Conservation (phyloP, 2,797 vertebrate species). For the Xerus rutilus region DNA sequence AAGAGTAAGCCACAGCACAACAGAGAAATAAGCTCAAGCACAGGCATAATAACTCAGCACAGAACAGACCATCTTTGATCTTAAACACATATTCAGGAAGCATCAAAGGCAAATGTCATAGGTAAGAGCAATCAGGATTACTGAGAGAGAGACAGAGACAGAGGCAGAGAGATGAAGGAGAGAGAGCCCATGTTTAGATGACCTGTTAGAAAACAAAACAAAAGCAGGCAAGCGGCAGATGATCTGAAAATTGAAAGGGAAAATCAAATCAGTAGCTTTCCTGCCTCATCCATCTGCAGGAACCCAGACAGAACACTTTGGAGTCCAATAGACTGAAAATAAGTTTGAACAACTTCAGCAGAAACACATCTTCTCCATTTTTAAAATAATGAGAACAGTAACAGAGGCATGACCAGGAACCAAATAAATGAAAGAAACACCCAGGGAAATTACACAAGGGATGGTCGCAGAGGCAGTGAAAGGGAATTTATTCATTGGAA, state of each 20-base stretch:
- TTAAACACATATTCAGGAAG: neutral
- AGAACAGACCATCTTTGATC: neutral
- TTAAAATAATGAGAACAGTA: slow-evolving; percentile 80
- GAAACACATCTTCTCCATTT: slow-evolving; percentile 80
- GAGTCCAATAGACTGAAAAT: slow-evolving; percentile 78
- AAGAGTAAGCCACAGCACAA: neutral
- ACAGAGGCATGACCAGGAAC: slow-evolving; percentile 77
- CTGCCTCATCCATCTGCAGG: slow-evolving; percentile 67
- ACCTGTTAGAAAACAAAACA: slow-evolving; percentile 66
- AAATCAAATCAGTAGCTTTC: slow-evolving; percentile 76
- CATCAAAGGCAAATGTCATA: neutral
- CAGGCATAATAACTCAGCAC: slow-evolving; percentile 7
- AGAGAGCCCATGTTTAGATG: slow-evolving; percentile 48
- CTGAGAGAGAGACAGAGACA: neutral
- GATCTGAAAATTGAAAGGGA: slow-evolving; percentile 68
- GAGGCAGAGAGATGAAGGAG: neutral
- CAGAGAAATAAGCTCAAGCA: slow-evolving; percentile 31
- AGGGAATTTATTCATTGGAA: slow-evolving; percentile 71
- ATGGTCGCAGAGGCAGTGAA: slow-evolving; percentile 50
- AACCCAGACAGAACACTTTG: slow-evolving; percentile 60
- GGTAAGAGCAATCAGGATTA: neutral
- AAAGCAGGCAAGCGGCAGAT: slow-evolving; percentile 58
- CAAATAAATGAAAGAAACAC: slow-evolving; percentile 71
- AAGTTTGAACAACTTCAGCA: slow-evolving; percentile 71
- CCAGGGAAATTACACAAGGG: slow-evolving; percentile 52